A percentile compares a stretch with the other conserved stretches of the same genome.
Evolutionary conservation across 2,113 vertebrate species (phyloP).

Genomic region (Paramormyrops kingsleyae): DNA sequence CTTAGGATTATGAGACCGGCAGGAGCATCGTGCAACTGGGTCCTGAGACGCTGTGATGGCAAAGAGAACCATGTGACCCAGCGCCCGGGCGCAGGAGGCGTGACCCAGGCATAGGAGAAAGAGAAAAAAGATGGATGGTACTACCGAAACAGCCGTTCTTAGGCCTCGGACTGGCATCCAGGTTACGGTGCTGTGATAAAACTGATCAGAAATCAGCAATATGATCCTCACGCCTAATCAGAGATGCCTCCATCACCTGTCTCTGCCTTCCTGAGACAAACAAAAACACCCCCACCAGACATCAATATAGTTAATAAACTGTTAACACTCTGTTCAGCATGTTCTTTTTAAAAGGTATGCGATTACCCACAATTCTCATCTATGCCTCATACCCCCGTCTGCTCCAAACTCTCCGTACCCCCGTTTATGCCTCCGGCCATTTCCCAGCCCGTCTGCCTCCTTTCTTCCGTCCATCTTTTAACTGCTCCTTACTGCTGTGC

Average conservation of each 20-base stretch:
- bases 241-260: background rate
- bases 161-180: background rate
- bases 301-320: background rate
- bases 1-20: background rate
- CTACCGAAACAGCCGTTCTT: background rate
- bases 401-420: background rate
- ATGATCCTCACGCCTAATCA: background rate
- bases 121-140: background rate
- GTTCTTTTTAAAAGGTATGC: background rate
- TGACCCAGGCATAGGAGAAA: background rate
- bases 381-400: background rate
- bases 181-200: background rate
- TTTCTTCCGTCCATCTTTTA: background rate
- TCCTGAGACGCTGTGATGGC: background rate
- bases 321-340: background rate
- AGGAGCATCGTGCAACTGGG: background rate
- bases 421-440: background rate
- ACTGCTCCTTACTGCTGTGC: background rate
- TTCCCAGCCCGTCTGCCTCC: background rate
- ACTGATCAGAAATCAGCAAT: background rate
- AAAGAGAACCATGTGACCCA: background rate
- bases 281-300: background rate
- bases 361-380: background rate
- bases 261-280: background rate
- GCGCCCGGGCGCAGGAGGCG: background rate